Percentiles rank a stretch among this genome's conserved stretches.
Conservation (phyloP, 2,113 vertebrate species). For the Platysternon megacephalum region DNA sequence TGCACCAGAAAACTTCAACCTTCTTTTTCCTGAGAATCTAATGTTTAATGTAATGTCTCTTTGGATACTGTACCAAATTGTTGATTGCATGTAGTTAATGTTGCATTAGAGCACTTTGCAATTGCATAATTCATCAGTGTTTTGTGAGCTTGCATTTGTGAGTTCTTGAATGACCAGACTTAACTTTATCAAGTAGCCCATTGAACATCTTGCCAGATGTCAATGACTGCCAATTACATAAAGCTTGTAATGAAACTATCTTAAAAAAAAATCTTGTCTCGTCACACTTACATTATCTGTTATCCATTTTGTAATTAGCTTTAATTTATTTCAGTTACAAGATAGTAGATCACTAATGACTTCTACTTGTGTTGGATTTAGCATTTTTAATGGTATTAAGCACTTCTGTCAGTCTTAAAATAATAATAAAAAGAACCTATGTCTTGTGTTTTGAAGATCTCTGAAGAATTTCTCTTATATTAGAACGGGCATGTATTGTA, state of each 20-base stretch:
- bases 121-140: slow-evolving; percentile 88
- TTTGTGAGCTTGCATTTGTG: slow-evolving; percentile 91
- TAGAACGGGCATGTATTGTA: slow-evolving; percentile 85
- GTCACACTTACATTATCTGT: slow-evolving; percentile 77
- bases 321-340: slow-evolving; percentile 84
- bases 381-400: slow-evolving; percentile 82
- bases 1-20: slow-evolving; percentile 85
- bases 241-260: slow-evolving; percentile 79
- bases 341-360: slow-evolving; percentile 81
- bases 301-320: slow-evolving; percentile 80
- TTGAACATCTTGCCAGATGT: slow-evolving; percentile 79
- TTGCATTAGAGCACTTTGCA: slow-evolving; percentile 94
- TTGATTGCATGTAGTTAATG: slow-evolving; percentile 89
- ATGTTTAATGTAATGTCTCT: slow-evolving; percentile 84
- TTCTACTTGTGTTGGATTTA: slow-evolving; percentile 78
- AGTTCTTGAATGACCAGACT: slow-evolving; percentile 79
- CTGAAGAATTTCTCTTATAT: slow-evolving; percentile 79
- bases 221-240: slow-evolving; percentile 79
- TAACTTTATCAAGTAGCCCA: slow-evolving; percentile 78
- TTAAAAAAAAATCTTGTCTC: slow-evolving; percentile 68
- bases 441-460: slow-evolving; percentile 85
- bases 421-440: slow-evolving; percentile 75
- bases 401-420: slow-evolving; percentile 81
- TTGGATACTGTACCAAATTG: slow-evolving; percentile 84
- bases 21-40: slow-evolving; percentile 83